Evolutionary conservation across 2,888 invertebrate genomes (phyloP), one percentile per base, ranked within the genome.

Genomic region (Pachliopta kotzebuea): DNA sequence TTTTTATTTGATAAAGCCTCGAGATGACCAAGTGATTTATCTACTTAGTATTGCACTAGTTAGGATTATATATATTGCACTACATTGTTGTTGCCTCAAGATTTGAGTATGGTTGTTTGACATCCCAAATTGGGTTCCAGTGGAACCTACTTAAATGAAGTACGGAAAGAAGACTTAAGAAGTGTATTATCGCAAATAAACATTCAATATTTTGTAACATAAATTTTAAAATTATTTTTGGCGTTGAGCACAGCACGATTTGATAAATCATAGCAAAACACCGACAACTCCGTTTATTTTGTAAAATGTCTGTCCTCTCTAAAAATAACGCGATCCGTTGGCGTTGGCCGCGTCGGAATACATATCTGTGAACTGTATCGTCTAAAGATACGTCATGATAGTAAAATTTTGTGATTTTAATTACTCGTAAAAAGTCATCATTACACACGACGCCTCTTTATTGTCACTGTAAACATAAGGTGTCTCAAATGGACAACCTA

Each of bases 241-340:
- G 63, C 52, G 63, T 68, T 69, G 60, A 68, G 66, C 45, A 59
- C 68, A 71, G 56, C 70, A 68, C 69, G 72, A 70, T 80, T 77
- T 77, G 80, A 82, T 83, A 86, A 84, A 84, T 86, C 84, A 83
- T 76, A 71, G 64, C 62, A 77, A 81, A 81, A 81, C 80, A 76
- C 80, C 78, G 84, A 83, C 79, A 81, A 81, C 81, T 81, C 71
- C 73, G 84, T 87, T 85, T 88, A 87, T 89, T 90, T 89, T 88
- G 86, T 89, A 88, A 88, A 88, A 90, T 84, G 85, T 86, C 84
- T 80, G 85, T 85, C 85, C 78, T 80, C 79, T 84, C 90, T 90
- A 90, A 86, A 90, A 88, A 90, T 90, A 90, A 72, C 80, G 71
- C 78, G 79, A 76, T 74, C 79, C 81, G 85, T 79, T 81, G 83